Conservation (phyloP, 2,797 vertebrate genomes). For the Sebastes steindachneri region DNA sequence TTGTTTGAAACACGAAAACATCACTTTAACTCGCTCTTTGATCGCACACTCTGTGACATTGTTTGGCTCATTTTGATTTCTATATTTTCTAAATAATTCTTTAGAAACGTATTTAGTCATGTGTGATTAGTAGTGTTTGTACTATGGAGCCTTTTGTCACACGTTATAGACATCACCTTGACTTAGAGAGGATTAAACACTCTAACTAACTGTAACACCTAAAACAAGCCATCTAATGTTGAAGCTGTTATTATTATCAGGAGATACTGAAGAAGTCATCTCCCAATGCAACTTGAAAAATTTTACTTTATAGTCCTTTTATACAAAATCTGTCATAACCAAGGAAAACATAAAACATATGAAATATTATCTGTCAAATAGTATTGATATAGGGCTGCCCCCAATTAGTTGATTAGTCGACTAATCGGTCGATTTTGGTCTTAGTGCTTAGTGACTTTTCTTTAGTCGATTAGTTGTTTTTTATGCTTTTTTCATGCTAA, state of each 20-base stretch:
- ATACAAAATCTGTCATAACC: background rate
- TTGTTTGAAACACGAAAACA: background rate
- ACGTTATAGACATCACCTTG: background rate
- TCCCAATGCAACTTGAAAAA: background rate
- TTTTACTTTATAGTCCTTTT: background rate
- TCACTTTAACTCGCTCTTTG: background rate
- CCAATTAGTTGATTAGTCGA: too few species aligned
- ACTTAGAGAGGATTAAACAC: background rate
- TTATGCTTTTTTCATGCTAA: too few species aligned
- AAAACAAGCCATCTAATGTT: background rate
- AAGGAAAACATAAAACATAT: background rate
- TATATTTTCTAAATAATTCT: background rate
- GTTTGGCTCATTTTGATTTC: background rate
- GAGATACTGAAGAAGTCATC: background rate
- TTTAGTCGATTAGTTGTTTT: too few species aligned
- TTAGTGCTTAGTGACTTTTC: too few species aligned
- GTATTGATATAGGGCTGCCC: background rate
- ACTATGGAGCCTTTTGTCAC: background rate
- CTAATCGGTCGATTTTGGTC: fast-evolving
- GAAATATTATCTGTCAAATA: background rate
- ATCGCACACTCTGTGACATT: background rate
- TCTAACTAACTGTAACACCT: background rate
- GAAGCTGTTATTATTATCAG: background rate
- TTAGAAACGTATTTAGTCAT: background rate
- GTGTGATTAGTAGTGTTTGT: background rate